Percentiles rank a stretch among this genome's conserved stretches.
Conservation (phyloP, 2,797 vertebrate genomes). For the Enteromius treurensis region DNA sequence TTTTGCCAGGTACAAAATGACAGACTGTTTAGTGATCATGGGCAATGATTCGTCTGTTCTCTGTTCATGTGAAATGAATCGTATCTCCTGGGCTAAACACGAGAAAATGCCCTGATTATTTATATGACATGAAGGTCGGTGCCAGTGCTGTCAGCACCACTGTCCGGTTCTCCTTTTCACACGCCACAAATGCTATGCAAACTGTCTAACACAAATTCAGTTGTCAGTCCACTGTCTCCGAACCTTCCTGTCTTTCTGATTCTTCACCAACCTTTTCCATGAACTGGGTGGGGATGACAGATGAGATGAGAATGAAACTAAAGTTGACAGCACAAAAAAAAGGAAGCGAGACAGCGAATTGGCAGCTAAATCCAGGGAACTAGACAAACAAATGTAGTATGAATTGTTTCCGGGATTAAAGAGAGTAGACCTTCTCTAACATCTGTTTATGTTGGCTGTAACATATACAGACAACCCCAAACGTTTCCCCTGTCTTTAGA, state of each 20-base stretch:
- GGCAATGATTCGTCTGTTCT: conserved; percentile 16
- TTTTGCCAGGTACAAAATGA: conserved; percentile 7
- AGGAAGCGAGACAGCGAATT: background rate
- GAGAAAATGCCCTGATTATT: conserved; percentile 41
- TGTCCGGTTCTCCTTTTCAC: background rate
- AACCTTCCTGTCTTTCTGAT: conserved; percentile 43
- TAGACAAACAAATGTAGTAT: conserved; percentile 82
- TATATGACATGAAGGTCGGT: conserved; percentile 30
- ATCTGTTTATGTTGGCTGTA: conserved; percentile 83
- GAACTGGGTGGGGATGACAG: conserved; percentile 60
- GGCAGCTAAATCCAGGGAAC: conserved; percentile 79
- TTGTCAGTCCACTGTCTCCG: conserved; percentile 50
- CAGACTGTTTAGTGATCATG: conserved; percentile 22
- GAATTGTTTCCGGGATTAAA: conserved; percentile 80
- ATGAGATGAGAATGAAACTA: conserved; percentile 26
- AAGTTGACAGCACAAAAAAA: conserved; percentile 2
- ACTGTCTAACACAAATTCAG: conserved; percentile 61
- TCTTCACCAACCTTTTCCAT: conserved; percentile 73
- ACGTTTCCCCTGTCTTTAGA: conserved; percentile 39
- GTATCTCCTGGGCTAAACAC: conserved; percentile 21
- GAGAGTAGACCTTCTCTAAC: conserved; percentile 76
- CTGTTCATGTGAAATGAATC: conserved; percentile 25
- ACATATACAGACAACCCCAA: conserved; percentile 55
- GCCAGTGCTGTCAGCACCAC: conserved; percentile 19
- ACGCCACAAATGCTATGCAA: conserved; percentile 32